These are phyloP conservation scores for Sussaba pulchella DNA, from an alignment of 2,888 invertebrate genomes.

Conservation along the genomic window DNA sequence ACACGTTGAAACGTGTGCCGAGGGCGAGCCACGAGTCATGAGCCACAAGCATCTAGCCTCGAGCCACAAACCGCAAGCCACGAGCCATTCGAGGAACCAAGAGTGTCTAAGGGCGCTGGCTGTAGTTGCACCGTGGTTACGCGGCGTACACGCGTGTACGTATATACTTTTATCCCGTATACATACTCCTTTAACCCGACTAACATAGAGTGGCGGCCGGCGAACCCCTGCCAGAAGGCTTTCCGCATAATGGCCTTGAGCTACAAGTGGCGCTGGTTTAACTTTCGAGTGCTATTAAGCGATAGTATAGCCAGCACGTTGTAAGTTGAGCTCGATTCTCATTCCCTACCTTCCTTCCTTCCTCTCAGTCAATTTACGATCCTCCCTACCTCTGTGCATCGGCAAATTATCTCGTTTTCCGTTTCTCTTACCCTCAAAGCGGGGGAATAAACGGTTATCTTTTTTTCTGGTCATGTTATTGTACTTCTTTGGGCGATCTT, in stretches of 20 bases:
- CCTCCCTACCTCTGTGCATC: neutral
- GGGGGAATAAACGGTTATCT: no score
- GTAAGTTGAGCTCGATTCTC: conserved; percentile 65
- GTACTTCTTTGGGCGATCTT: no score
- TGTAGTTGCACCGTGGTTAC: conserved; percentile 19
- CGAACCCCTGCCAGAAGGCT: conserved; percentile 59
- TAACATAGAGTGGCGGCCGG: conserved; percentile 59
- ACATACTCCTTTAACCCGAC: conserved; percentile 17
- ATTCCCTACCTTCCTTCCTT: conserved; percentile 39
- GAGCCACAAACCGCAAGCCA: conserved; percentile 43
- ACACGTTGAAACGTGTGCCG: conserved; percentile 29
- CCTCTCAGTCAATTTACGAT: conserved; percentile 23
- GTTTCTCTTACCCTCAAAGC: conserved; percentile 47
- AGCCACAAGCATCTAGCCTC: conserved; percentile 36
- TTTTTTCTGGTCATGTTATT: no score
- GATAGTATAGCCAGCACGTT: conserved; percentile 68
- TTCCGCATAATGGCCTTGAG: conserved; percentile 73
- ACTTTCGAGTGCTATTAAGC: conserved; percentile 79
- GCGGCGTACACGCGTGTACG: conserved; percentile 26
- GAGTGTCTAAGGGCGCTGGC: conserved; percentile 56
- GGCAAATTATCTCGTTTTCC: neutral
- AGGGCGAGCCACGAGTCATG: conserved; percentile 32
- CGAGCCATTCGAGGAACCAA: conserved; percentile 45
- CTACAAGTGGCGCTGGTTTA: conserved; percentile 78
- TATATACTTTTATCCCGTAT: conserved; percentile 1